Evolutionary conservation across 2,797 vertebrate genomes (phyloP).

Genomic region (Cottoperca gobio): DNA sequence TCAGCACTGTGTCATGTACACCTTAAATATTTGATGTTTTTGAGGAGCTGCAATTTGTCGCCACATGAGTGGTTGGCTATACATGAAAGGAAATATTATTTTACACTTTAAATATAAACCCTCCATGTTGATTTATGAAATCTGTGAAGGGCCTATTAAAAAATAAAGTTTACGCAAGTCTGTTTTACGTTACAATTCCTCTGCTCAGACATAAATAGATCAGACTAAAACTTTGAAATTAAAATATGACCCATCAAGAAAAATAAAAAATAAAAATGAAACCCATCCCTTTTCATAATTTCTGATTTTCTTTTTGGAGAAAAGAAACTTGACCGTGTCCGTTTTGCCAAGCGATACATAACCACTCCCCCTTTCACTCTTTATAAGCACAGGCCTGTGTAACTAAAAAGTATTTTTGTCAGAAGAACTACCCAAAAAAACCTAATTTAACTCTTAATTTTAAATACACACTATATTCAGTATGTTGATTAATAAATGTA

Average conservation of each 20-base stretch:
- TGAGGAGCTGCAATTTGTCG: conserved; percentile 53
- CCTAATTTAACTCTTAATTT: conserved; percentile 6
- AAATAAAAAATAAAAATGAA: background rate
- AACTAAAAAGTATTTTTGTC: conserved; percentile 23
- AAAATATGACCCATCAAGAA: background rate
- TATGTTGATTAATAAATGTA: conserved; percentile 19
- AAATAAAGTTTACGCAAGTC: conserved; percentile 5
- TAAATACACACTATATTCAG: background rate
- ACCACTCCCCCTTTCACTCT: conserved; percentile 45
- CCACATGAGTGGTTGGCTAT: conserved; percentile 36
- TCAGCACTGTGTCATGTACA: conserved; percentile 73
- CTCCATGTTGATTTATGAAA: conserved; percentile 26
- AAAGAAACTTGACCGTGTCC: conserved; percentile 9
- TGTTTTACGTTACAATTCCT: conserved; percentile 19
- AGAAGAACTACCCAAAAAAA: conserved; percentile 17
- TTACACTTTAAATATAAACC: conserved; percentile 18
- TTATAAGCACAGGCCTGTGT: background rate
- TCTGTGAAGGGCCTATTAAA: background rate
- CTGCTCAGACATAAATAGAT: conserved; percentile 8
- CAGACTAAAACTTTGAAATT: conserved; percentile 1
- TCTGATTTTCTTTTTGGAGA: background rate
- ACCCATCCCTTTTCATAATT: background rate
- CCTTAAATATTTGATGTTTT: conserved; percentile 77
- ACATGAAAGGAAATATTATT: conserved; percentile 34
- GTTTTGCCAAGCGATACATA: conserved; percentile 11